Percentiles rank a stretch among this genome's conserved stretches.
These are phyloP conservation scores for Rhipidura dahli DNA, from an alignment of 2,113 vertebrate species.

Conservation along the genomic window DNA sequence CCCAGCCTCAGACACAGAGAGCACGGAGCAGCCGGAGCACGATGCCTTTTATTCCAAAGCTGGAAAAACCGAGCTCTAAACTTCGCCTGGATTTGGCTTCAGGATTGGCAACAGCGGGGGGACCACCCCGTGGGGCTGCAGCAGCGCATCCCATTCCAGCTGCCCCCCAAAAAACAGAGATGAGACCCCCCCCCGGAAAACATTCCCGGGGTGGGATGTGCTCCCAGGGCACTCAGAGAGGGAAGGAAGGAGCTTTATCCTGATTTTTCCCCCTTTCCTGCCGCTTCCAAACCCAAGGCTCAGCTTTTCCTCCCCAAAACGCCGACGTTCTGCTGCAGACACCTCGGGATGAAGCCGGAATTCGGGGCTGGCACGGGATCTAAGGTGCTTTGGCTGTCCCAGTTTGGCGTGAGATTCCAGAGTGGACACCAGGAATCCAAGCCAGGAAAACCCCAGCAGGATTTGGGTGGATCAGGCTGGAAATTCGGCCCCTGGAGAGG, in stretches of 20 bases:
- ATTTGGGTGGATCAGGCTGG: too few species aligned
- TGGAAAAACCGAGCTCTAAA: neutral
- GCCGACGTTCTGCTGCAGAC: neutral
- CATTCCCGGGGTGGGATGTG: fast-evolving
- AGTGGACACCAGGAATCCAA: neutral
- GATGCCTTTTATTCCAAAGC: conserved; percentile 16
- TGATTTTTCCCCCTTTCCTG: fast-evolving
- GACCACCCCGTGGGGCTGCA: neutral
- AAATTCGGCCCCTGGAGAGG: fast-evolving
- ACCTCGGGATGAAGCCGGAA: fast-evolving
- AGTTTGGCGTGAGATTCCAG: neutral
- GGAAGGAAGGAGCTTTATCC: neutral
- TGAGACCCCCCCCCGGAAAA: neutral
- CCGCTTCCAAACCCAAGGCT: neutral
- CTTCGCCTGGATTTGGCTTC: conserved; percentile 44
- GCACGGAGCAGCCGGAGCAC: neutral
- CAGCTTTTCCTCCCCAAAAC: neutral
- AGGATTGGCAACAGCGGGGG: conserved; percentile 27
- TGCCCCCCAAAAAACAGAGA: fast-evolving
- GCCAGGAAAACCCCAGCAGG: neutral
- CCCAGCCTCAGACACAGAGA: neutral
- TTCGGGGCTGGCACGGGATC: neutral
- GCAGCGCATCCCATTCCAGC: neutral
- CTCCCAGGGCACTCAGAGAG: fast-evolving
- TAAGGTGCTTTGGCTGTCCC: neutral